These are phyloP conservation scores for Delichon dasypus DNA, from an alignment of 2,797 vertebrate genomes.

Conservation along the genomic window DNA sequence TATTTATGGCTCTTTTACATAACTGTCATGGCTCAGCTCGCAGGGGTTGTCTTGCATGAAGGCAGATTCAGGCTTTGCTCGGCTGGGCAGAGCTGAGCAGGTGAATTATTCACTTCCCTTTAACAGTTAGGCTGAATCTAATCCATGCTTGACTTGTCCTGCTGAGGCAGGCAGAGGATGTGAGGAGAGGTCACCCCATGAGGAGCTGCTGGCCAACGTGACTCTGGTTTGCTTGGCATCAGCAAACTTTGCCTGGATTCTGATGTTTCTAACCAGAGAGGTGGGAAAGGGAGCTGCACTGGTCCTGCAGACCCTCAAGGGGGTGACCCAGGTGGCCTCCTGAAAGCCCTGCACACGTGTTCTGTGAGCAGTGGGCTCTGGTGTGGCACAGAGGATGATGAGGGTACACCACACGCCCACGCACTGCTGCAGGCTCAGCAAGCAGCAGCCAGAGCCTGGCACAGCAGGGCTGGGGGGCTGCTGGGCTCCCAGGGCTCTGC, in stretches of 20 bases:
- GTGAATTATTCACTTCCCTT: background rate
- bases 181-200: background rate
- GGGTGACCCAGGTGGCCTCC: background rate
- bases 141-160: background rate
- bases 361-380: background rate
- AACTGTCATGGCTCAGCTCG: background rate
- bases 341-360: accelerated
- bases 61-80: constrained; percentile 14
- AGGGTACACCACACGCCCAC: background rate
- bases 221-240: background rate
- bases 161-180: background rate
- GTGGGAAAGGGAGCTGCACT: background rate
- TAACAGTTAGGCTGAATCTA: background rate
- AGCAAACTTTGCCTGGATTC: background rate
- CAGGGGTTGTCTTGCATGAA: constrained; percentile 4
- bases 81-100: background rate
- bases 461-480: background rate
- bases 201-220: background rate
- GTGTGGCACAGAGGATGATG: background rate
- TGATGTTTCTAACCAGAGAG: background rate
- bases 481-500: background rate
- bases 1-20: constrained; percentile 5
- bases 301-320: background rate
- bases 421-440: background rate
- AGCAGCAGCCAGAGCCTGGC: background rate